phyloP scores from a whole-genome alignment of 2,888 invertebrate species.

The Seira ritae region DNA sequence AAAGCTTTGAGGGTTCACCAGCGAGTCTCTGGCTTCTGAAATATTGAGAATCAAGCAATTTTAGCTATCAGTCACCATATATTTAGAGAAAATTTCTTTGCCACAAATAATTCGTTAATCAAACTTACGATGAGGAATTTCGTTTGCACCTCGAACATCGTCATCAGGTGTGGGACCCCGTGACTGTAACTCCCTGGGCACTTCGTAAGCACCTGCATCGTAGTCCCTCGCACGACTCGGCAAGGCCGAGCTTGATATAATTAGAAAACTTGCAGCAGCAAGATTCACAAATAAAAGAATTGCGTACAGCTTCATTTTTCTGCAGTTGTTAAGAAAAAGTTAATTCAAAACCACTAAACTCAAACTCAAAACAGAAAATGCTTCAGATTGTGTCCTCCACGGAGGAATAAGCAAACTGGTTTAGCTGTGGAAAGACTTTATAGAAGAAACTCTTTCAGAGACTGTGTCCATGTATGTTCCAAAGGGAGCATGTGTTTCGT shows the following conservation, averaged over 20 bases:
- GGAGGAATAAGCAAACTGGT: slow-evolving; percentile 20
- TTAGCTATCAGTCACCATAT: too few species aligned
- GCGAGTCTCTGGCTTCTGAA: slow-evolving; percentile 51
- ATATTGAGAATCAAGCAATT: too few species aligned
- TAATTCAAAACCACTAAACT: too few species aligned
- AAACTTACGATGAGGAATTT: slow-evolving; percentile 62
- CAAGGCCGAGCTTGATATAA: slow-evolving; percentile 27
- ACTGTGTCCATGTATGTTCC: background rate
- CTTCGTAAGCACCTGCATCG: slow-evolving; percentile 58
- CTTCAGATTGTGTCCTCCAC: background rate
- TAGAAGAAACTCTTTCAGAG: background rate
- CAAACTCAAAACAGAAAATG: background rate
- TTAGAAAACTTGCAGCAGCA: slow-evolving; percentile 46
- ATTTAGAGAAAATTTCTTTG: background rate
- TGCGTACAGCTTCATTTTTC: slow-evolving; percentile 57
- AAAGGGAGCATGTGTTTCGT: background rate
- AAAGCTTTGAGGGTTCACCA: slow-evolving; percentile 51
- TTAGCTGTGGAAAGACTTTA: slow-evolving; percentile 23
- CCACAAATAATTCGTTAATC: background rate
- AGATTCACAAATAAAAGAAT: slow-evolving; percentile 46
- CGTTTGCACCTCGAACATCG: slow-evolving; percentile 63
- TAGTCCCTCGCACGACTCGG: slow-evolving; percentile 66
- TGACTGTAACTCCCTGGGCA: slow-evolving; percentile 51
- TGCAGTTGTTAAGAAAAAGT: too few species aligned
- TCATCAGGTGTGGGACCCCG: slow-evolving; percentile 64